Percentiles rank a stretch among this genome's conserved stretches.
Conservation (phyloP, 2,888 invertebrate species). For the Cybosia mesomella region DNA sequence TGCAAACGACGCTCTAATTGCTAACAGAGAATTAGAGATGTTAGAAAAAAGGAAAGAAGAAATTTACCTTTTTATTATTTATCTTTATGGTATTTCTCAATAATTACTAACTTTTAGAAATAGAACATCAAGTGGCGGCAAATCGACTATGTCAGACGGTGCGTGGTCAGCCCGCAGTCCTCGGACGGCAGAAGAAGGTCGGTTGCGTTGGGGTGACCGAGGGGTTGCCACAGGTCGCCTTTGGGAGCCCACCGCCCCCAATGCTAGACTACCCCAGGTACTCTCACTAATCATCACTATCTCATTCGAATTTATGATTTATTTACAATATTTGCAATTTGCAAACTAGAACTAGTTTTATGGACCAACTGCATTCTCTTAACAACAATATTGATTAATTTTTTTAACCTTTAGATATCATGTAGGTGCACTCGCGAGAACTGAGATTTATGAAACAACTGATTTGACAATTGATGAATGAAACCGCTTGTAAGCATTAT, state of each 20-base stretch:
- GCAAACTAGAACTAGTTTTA: constrained; percentile 5
- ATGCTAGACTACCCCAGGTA: constrained; percentile 82
- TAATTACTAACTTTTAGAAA: constrained; percentile 2
- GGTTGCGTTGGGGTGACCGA: constrained; percentile 92
- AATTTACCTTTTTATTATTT: not conserved
- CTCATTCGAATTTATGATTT: not conserved
- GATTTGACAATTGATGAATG: no score
- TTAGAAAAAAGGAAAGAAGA: no score
- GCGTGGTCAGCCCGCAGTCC: constrained; percentile 77
- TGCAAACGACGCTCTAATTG: no score
- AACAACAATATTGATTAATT: constrained; percentile 8
- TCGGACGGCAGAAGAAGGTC: constrained; percentile 85
- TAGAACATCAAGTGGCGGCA: constrained; percentile 21
- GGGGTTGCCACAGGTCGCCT: constrained; percentile 89
- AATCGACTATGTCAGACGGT: constrained; percentile 62
- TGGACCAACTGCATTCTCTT: not conserved
- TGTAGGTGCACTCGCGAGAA: not conserved
- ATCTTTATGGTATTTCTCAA: no score
- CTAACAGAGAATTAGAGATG: no score
- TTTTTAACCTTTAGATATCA: not conserved
- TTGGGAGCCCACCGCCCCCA: constrained; percentile 88
- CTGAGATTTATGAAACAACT: not conserved
- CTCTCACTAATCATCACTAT: not conserved
- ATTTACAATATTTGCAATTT: not conserved
- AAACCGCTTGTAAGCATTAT: no score